These are phyloP conservation scores for Trichopoda pennipes DNA, from an alignment of 2,888 invertebrate species.

Conservation along the genomic window DNA sequence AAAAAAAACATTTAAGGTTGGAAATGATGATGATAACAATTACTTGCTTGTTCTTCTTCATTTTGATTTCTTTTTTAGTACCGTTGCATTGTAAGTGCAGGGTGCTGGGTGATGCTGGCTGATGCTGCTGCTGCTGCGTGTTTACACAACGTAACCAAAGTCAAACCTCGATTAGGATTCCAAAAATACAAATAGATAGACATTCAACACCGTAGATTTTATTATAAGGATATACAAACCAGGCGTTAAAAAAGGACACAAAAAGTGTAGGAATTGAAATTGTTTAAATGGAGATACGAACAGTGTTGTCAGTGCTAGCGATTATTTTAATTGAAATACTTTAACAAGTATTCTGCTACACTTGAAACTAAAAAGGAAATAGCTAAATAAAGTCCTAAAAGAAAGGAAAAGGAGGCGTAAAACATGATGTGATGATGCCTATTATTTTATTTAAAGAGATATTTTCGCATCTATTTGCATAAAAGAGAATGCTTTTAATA, in stretches of 20 bases:
- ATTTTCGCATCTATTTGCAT: too few relatives aligned
- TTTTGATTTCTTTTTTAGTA: constrained; percentile 32
- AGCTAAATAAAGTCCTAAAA: too few relatives aligned
- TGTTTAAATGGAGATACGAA: constrained; percentile 24
- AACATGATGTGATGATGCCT: too few relatives aligned
- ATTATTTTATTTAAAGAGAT: too few relatives aligned
- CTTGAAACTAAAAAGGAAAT: too few relatives aligned
- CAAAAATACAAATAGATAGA: constrained; percentile 72
- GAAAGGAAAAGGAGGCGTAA: too few relatives aligned
- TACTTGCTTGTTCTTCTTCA: constrained; percentile 45
- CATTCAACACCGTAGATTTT: constrained; percentile 28
- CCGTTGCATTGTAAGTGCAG: constrained; percentile 55
- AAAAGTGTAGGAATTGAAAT: constrained; percentile 44
- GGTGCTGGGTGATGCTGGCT: constrained; percentile 79
- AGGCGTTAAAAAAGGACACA: constrained; percentile 18
- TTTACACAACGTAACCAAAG: constrained; percentile 80
- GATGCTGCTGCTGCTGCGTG: constrained; percentile 73
- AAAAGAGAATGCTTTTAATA: too few relatives aligned
- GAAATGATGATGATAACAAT: constrained; percentile 61
- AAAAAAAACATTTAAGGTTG: constrained; percentile 47
- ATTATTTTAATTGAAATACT: neutral
- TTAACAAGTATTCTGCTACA: too few relatives aligned
- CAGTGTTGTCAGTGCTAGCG: constrained; percentile 24
- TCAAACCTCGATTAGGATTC: constrained; percentile 80
- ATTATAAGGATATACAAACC: constrained; percentile 16